These are phyloP conservation scores for Parasteatoda lunata DNA, from an alignment of 2,888 invertebrate genomes.

Conservation along the genomic window DNA sequence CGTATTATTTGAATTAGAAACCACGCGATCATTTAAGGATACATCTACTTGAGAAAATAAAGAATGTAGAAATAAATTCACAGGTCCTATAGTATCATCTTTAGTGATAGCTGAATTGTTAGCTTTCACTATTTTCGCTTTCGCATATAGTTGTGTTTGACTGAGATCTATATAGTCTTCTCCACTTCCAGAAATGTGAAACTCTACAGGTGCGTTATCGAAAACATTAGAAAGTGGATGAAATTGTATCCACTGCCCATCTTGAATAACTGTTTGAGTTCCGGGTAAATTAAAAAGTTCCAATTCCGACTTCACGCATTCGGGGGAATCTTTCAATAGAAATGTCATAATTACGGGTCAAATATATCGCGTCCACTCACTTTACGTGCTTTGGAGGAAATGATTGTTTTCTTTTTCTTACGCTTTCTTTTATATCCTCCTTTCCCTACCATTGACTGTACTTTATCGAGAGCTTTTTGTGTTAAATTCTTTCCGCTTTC, in stretches of 20 bases:
- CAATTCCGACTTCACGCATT: not conserved
- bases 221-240: not conserved
- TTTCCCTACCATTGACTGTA: not conserved
- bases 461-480: no score
- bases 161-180: not conserved
- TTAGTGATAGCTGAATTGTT: not conserved
- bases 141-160: not conserved
- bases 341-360: not conserved
- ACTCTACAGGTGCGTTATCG: not conserved
- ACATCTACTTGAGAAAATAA: slow-evolving; percentile 19
- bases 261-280: not conserved
- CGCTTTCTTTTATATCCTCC: not conserved
- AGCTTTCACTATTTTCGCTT: not conserved
- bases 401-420: not conserved
- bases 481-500: no score
- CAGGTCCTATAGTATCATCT: not conserved
- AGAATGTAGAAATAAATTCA: slow-evolving; percentile 16
- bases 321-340: not conserved
- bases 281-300: not conserved
- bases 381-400: not conserved
- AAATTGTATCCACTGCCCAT: not conserved
- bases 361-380: not conserved
- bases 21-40: not conserved
- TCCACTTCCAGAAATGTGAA: not conserved
- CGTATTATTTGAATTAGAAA: not conserved